A percentile compares a stretch with the other conserved stretches of the same genome.
phyloP scores from a whole-genome alignment of 1,140 invertebrate genomes.

The Drosophila rhopaloa region DNA sequence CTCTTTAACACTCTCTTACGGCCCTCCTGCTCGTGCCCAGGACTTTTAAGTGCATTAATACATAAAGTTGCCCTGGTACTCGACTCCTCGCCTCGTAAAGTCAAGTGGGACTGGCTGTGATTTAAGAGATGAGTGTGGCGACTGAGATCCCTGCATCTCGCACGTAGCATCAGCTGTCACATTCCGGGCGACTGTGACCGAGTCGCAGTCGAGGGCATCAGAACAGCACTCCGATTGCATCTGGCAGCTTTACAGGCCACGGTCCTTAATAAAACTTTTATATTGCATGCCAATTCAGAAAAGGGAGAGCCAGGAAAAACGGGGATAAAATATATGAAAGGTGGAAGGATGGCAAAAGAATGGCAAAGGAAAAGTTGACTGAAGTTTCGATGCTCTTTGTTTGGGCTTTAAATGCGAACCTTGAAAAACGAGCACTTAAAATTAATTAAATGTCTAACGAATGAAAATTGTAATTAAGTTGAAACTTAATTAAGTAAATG shows the following conservation, averaged over 20 bases:
- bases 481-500: too few species aligned
- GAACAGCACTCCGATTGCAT: constrained; percentile 46
- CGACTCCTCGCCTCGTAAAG: constrained; percentile 47
- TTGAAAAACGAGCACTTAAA: neutral
- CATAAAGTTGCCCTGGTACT: constrained; percentile 38
- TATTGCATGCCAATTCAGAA: constrained; percentile 61
- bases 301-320: constrained; percentile 1
- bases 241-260: constrained; percentile 51
- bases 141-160: constrained; percentile 34
- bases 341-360: neutral
- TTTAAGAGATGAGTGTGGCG: constrained; percentile 40
- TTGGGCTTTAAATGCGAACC: neutral
- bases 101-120: constrained; percentile 58
- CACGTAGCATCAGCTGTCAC: constrained; percentile 54
- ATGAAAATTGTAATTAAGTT: neutral
- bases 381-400: constrained; percentile 15
- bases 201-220: constrained; percentile 17
- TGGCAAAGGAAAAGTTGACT: neutral
- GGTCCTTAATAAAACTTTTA: constrained; percentile 64
- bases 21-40: constrained; percentile 21
- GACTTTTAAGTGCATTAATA: constrained; percentile 72
- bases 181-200: constrained; percentile 19
- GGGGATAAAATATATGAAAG: neutral
- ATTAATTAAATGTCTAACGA: neutral
- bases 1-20: constrained; percentile 72